phyloP scores from a whole-genome alignment of 2,797 vertebrate species.

The Sebastes diaconus region DNA sequence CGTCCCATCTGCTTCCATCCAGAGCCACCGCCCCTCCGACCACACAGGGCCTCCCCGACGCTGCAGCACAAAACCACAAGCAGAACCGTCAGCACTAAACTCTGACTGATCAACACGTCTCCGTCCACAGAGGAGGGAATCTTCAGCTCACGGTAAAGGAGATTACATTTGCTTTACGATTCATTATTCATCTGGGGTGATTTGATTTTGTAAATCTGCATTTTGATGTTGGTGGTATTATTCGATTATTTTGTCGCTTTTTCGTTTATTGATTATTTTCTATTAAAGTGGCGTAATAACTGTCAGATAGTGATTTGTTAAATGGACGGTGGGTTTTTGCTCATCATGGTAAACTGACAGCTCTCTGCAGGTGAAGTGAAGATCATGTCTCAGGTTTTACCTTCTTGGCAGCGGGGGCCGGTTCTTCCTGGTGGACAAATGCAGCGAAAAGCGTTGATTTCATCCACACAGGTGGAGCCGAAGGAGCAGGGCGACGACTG shows the following conservation, averaged over 20 bases:
- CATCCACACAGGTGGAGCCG: constrained; percentile 89
- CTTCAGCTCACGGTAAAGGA: neutral
- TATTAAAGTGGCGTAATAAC: neutral
- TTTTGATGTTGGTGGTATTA: too few species aligned
- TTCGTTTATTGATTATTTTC: neutral
- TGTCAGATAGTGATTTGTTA: neutral
- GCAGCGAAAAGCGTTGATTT: constrained; percentile 90
- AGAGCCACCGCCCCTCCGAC: constrained; percentile 75
- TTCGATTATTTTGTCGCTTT: neutral
- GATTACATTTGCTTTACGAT: neutral
- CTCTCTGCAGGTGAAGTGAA: neutral
- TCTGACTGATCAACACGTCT: neutral
- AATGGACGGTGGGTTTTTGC: neutral
- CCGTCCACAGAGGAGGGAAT: neutral
- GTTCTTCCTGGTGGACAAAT: constrained; percentile 84
- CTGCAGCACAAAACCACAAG: constrained; percentile 65
- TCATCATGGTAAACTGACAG: neutral
- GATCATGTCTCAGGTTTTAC: constrained; percentile 63
- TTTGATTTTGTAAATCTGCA: too few species aligned
- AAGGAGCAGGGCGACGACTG: constrained; percentile 91
- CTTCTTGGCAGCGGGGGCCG: constrained; percentile 88
- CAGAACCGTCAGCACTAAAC: neutral
- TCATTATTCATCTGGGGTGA: too few species aligned
- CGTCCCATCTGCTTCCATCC: constrained; percentile 90
- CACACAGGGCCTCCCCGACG: constrained; percentile 85